phyloP scores from a whole-genome alignment of 1,140 invertebrate genomes.

The Drosophila parvula region DNA sequence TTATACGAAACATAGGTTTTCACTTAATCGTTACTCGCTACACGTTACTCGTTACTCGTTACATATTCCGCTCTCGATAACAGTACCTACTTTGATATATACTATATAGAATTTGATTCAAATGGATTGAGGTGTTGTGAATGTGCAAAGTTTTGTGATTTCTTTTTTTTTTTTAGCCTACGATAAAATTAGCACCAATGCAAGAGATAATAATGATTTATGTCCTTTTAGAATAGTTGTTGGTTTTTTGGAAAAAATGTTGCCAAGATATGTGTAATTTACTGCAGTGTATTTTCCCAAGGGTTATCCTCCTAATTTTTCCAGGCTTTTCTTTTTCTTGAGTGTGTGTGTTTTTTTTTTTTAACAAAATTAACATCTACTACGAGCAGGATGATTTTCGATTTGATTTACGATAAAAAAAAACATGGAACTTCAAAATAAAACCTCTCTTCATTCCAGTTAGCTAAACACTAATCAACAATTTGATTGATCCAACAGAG shows the following conservation, averaged over 20 bases:
- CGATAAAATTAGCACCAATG: conserved; percentile 78
- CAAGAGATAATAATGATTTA: conserved; percentile 69
- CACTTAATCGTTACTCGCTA: conserved; percentile 1
- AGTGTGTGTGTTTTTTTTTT: not conserved
- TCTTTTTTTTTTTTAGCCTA: conserved; percentile 54
- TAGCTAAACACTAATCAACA: conserved; percentile 73
- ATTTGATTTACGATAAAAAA: conserved; percentile 1
- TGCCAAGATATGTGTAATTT: conserved; percentile 72
- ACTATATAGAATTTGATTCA: conserved; percentile 60
- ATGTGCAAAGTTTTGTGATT: conserved; percentile 12
- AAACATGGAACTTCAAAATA: conserved; percentile 4
- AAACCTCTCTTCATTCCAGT: conserved; percentile 28
- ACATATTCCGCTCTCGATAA: conserved; percentile 15
- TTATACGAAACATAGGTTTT: conserved; percentile 24
- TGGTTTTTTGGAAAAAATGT: conserved; percentile 35
- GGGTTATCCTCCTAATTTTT: conserved; percentile 12
- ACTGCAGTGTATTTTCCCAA: conserved; percentile 45
- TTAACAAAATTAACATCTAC: conserved; percentile 7
- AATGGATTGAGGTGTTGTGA: conserved; percentile 23
- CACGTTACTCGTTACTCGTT: conserved; percentile 1
- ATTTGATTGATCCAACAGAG: conserved; percentile 55
- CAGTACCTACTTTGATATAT: conserved; percentile 56
- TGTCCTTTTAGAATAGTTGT: conserved; percentile 25
- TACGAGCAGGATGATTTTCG: conserved; percentile 8
- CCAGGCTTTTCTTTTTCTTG: conserved; percentile 14